Evolutionary conservation across 2,113 vertebrate species (phyloP), one percentile per base, ranked within the genome.

Genomic region (Xerus inauris): DNA sequence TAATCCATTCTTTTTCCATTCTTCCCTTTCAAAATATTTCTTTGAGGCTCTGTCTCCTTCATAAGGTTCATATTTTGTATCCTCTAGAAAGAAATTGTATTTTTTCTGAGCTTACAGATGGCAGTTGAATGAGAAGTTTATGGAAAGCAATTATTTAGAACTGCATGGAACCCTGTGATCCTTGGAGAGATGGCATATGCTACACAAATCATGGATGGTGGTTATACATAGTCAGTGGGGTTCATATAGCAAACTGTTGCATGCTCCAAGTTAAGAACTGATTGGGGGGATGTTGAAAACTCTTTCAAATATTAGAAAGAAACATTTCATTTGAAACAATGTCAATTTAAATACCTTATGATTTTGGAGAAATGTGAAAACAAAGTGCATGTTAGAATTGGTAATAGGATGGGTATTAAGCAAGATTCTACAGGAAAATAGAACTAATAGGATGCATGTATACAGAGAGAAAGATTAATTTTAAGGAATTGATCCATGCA

Each of bases 111-210:
- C 20, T 79, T 94, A 69, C 32, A 93, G 47, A 45, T 40, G 54
- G 4, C 14, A 88, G 45, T 4, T 87, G 77, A 89, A 86, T 90
- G 54, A 80, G 20, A 87, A 8, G 16, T 3, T 62, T 79, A 90
- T 83, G 57, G 71, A 83, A 94, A 94, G 51, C n/a, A 75, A 47
- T 92, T 84, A 77, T 86, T 90, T 86, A 54, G 69, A 93, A 83
- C 1, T 81, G 1, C 13, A 47, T 2, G 87, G 76, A 69, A 10
- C 38, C 87, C 49, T 42, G 49, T 8, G 32, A 69, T 73, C 19
- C 71, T 91, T 90, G 35, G 73, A 64, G 32, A 87, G 49, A 51
- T 77, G 62, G 90, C 35, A 69, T 11, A 10, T 32, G 40, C 1
- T 62, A 47, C 2, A 93, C 26, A 54, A 64, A 80, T 54, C 47